These are phyloP conservation scores for Bombycilla garrulus DNA, from an alignment of 2,113 vertebrate genomes.

Conservation along the genomic window DNA sequence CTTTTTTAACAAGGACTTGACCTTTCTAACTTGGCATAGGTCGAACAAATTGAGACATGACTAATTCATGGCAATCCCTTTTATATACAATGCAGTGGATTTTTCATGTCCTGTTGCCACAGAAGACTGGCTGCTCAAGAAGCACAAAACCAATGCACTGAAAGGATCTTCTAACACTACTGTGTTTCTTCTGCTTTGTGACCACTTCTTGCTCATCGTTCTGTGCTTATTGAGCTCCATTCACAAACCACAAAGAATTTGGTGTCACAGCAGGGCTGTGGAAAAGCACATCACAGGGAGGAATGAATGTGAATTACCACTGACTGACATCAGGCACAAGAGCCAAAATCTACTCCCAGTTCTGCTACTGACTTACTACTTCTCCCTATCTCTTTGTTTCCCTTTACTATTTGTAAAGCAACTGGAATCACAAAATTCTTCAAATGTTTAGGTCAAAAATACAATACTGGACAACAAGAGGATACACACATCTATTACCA, in stretches of 20 bases:
- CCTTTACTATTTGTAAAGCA: neutral
- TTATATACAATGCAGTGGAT: neutral
- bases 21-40: neutral
- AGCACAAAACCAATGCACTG: neutral
- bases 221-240: neutral
- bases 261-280: neutral
- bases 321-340: neutral
- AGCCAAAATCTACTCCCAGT: neutral
- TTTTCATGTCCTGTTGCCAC: neutral
- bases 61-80: neutral
- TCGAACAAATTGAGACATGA: neutral
- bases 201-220: neutral
- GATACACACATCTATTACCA: neutral
- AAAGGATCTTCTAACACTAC: neutral
- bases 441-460: neutral
- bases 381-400: neutral
- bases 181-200: neutral
- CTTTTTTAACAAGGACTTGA: neutral
- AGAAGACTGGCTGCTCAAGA: neutral
- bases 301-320: neutral
- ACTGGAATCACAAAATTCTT: neutral
- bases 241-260: neutral
- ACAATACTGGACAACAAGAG: neutral
- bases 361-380: neutral
- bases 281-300: neutral